Evolutionary conservation across 2,797 vertebrate genomes (phyloP).

Genomic region (Cyprinodon diabolis): DNA sequence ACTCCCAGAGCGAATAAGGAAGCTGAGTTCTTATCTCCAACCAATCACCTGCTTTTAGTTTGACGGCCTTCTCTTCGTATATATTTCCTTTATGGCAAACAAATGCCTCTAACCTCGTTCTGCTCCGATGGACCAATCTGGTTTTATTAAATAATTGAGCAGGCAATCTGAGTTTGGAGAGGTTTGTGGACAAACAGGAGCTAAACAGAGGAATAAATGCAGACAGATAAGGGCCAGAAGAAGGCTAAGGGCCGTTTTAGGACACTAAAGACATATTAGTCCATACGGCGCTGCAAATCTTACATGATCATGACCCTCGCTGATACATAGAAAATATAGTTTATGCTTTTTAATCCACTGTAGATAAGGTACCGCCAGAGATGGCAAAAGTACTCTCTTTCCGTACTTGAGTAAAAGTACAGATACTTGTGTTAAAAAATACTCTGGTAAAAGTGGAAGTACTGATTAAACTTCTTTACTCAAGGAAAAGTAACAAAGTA

Average conservation of each 20-base stretch:
- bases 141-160: conserved; percentile 79
- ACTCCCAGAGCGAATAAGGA: conserved; percentile 52
- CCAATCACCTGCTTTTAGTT: conserved; percentile 51
- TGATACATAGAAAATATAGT: background rate
- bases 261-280: conserved; percentile 20
- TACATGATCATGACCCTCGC: background rate
- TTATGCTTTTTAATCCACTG: background rate
- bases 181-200: conserved; percentile 40
- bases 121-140: conserved; percentile 63
- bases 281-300: background rate
- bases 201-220: conserved; percentile 49
- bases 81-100: conserved; percentile 50
- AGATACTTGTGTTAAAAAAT: too few species aligned
- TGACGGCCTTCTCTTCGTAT: conserved; percentile 52
- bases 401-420: too few species aligned
- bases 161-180: conserved; percentile 69
- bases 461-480: too few species aligned
- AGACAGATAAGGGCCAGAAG: conserved; percentile 42
- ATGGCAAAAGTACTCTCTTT: too few species aligned
- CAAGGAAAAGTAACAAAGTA: too few species aligned
- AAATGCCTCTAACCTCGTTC: conserved; percentile 46
- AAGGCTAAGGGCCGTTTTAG: conserved; percentile 26
- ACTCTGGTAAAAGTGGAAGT: too few species aligned
- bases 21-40: conserved; percentile 47
- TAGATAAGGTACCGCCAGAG: too few species aligned